Conservation (phyloP, 2,113 vertebrate species). For the Clarias magur region DNA sequence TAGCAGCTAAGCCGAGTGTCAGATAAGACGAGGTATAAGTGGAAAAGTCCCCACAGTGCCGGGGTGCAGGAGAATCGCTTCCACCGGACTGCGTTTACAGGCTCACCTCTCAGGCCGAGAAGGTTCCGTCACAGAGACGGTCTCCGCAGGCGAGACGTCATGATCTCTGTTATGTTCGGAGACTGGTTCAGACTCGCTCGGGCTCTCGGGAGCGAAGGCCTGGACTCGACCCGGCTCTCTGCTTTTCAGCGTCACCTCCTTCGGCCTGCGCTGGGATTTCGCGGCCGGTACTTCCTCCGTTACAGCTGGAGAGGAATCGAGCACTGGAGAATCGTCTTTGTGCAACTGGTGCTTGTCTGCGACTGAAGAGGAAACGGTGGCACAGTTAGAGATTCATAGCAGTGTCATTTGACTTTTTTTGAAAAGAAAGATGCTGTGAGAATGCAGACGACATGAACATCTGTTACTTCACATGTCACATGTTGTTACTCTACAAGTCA, state of each 20-base stretch:
- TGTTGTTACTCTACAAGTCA: neutral
- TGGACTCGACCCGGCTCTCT: slow-evolving; percentile 55
- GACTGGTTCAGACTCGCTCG: neutral
- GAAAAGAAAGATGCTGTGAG: neutral
- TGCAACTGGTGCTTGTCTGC: slow-evolving; percentile 1
- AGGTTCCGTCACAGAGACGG: neutral
- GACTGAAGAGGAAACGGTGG: neutral
- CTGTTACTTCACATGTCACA: neutral
- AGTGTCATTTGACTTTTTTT: neutral
- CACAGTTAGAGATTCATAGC: neutral
- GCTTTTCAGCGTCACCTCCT: slow-evolving; percentile 59
- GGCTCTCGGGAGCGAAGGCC: slow-evolving; percentile 52
- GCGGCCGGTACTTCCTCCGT: neutral
- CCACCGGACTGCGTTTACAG: neutral
- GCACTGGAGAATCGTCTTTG: neutral
- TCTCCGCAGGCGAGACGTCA: neutral
- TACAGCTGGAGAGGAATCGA: neutral
- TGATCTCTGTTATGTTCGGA: neutral
- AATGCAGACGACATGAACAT: neutral
- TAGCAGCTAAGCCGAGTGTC: slow-evolving; percentile 3
- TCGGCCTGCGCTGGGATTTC: slow-evolving; percentile 48
- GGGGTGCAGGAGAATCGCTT: neutral
- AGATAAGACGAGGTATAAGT: neutral
- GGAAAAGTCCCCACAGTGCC: neutral
- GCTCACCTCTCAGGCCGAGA: slow-evolving; percentile 50